phyloP scores from a whole-genome alignment of 2,797 vertebrate species.

The Malacoraja senta region DNA sequence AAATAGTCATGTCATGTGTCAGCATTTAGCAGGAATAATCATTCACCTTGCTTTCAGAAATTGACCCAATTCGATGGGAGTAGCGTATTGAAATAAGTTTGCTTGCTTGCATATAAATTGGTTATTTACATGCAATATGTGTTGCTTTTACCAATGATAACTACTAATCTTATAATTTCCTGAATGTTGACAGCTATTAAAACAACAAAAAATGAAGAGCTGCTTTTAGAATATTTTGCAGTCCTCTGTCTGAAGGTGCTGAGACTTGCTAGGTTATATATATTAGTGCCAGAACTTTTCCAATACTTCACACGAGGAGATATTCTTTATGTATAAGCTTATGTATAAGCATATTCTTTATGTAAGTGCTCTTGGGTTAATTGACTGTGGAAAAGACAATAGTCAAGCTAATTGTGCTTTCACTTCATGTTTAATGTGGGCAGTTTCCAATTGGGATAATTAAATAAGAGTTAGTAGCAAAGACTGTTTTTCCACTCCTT shows the following conservation, averaged over 20 bases:
- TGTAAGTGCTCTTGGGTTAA: not conserved
- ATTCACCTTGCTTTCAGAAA: not conserved
- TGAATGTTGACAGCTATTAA: not conserved
- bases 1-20: not conserved
- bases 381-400: not conserved
- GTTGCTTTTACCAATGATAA: not conserved
- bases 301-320: not conserved
- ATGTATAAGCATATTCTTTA: too few species aligned
- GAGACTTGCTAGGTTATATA: not conserved
- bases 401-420: not conserved
- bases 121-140: not conserved
- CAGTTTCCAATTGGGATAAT: not conserved
- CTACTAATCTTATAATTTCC: not conserved
- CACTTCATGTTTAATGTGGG: not conserved
- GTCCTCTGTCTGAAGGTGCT: not conserved
- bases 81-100: not conserved
- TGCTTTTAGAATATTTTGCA: not conserved
- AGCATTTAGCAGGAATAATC: constrained; percentile 18
- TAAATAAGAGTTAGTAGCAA: not conserved
- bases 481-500: not conserved
- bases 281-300: not conserved
- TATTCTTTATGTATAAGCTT: not conserved
- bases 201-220: constrained; percentile 18
- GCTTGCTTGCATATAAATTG: not conserved
- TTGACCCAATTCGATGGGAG: not conserved